phyloP scores from a whole-genome alignment of 2,888 invertebrate genomes.

The Thera obeliscata region DNA sequence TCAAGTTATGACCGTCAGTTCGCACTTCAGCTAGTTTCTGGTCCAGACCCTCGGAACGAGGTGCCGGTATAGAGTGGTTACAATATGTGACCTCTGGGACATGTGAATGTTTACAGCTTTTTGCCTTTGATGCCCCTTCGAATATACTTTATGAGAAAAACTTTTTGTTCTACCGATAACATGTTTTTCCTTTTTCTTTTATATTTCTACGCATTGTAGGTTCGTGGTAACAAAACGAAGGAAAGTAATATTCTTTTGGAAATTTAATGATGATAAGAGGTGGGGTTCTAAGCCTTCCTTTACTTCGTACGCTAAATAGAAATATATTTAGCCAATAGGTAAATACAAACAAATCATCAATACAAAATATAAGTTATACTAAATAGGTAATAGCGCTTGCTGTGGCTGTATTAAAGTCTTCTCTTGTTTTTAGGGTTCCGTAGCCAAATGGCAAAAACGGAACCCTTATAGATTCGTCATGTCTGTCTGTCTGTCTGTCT shows the following conservation, averaged over 20 bases:
- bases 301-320: background rate
- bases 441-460: too few species aligned
- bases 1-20: background rate
- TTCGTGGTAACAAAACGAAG: background rate
- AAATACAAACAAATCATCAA: too few species aligned
- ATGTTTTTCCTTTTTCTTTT: slow-evolving; percentile 27
- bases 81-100: slow-evolving; percentile 53
- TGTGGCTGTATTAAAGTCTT: too few species aligned
- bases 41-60: slow-evolving; percentile 42
- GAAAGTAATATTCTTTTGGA: background rate
- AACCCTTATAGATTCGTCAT: too few species aligned
- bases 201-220: slow-evolving; percentile 7
- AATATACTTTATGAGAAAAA: slow-evolving; percentile 29
- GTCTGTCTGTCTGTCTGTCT: too few species aligned
- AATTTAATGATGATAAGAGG: background rate
- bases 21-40: background rate
- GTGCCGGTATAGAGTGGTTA: slow-evolving; percentile 48
- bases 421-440: too few species aligned
- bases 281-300: background rate
- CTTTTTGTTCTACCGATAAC: slow-evolving; percentile 29
- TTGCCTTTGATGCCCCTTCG: slow-evolving; percentile 28
- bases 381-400: too few species aligned
- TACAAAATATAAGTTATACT: too few species aligned
- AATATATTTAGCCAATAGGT: too few species aligned
- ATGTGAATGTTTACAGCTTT: slow-evolving; percentile 45